Conservation (phyloP, 1,140 invertebrate genomes). For the Nomia melanderi region DNA sequence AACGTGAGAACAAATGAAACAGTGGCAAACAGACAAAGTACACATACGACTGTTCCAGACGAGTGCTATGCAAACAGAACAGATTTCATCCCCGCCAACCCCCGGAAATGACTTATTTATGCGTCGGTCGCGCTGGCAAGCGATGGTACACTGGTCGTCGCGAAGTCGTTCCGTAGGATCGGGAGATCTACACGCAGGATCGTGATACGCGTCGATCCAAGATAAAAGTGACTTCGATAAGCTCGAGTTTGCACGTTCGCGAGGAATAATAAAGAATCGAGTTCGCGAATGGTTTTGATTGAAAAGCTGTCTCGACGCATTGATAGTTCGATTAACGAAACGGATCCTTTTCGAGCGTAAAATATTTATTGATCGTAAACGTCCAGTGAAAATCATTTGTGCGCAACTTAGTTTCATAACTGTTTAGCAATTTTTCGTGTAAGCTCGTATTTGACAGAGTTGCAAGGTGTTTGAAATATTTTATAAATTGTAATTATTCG, state of each 20-base stretch:
- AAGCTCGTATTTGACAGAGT: too few species aligned
- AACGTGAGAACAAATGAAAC: conserved; percentile 18
- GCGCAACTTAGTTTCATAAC: too few species aligned
- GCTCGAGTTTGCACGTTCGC: too few species aligned
- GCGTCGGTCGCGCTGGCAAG: conserved; percentile 14
- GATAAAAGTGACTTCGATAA: too few species aligned
- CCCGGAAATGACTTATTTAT: conserved; percentile 6
- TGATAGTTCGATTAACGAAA: background rate
- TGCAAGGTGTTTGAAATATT: too few species aligned
- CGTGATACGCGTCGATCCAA: background rate
- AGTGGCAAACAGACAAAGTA: background rate
- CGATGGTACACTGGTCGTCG: background rate
- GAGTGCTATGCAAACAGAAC: conserved; percentile 45
- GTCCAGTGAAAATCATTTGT: too few species aligned
- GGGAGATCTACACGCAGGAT: background rate
- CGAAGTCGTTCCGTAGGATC: conserved; percentile 11
- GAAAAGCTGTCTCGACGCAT: background rate
- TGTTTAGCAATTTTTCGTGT: too few species aligned
- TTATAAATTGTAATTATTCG: too few species aligned
- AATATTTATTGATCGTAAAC: too few species aligned
- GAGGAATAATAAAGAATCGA: background rate
- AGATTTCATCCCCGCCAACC: conserved; percentile 9
- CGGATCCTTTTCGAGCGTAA: background rate
- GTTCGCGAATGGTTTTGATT: conserved; percentile 25
- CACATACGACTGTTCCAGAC: background rate